A percentile compares a stretch with the other conserved stretches of the same genome.
Evolutionary conservation across 2,888 invertebrate genomes (phyloP).

Genomic region (Rhyacophila evoluta): DNA sequence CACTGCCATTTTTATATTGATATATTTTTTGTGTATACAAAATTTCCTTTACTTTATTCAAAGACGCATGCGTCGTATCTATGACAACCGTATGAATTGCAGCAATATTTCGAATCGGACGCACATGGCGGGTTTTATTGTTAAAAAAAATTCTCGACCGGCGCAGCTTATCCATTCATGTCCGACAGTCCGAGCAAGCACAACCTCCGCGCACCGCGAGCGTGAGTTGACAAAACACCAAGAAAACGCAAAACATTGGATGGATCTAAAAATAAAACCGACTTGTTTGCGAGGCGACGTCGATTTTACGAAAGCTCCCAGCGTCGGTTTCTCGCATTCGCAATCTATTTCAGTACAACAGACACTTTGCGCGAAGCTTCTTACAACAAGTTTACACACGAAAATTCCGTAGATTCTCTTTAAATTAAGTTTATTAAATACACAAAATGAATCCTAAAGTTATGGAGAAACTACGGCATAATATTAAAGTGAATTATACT

Average conservation of each 20-base stretch:
- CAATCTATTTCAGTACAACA: neutral
- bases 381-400: neutral
- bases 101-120: neutral
- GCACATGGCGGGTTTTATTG: constrained; percentile 23
- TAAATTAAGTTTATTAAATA: neutral
- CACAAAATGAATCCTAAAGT: neutral
- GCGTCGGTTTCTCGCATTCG: neutral
- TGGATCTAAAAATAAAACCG: constrained; percentile 8
- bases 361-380: neutral
- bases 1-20: too few species aligned
- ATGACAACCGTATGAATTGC: constrained; percentile 36
- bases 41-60: neutral
- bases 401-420: neutral
- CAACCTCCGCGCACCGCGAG: neutral
- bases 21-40: neutral
- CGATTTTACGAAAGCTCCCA: neutral
- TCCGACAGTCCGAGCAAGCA: neutral
- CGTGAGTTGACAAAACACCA: neutral
- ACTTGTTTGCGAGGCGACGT: neutral
- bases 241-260: constrained; percentile 8
- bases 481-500: neutral
- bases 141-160: neutral
- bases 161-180: neutral
- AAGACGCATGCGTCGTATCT: constrained; percentile 41
- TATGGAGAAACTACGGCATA: neutral